Evolutionary conservation across 2,888 invertebrate genomes (phyloP).

Genomic region (Mesorhabditis sp.): DNA sequence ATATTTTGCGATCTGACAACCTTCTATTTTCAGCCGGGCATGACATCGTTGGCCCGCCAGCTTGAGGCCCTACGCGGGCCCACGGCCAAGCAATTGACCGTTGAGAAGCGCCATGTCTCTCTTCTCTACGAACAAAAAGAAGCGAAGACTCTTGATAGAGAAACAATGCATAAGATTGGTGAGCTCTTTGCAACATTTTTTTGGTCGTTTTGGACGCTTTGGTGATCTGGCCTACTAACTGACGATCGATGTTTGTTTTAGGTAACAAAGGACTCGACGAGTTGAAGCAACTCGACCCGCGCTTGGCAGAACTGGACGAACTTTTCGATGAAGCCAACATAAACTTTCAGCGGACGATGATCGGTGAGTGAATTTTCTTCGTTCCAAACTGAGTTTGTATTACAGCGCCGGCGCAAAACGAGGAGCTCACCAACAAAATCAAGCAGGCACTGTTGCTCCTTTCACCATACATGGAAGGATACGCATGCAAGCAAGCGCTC

Average conservation of each 20-base stretch:
- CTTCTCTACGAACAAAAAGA: conserved; percentile 84
- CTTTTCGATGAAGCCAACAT: conserved; percentile 76
- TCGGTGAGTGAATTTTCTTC: conserved; percentile 8
- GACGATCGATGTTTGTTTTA: conserved; percentile 45
- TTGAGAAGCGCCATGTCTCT: conserved; percentile 66
- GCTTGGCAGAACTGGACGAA: conserved; percentile 74
- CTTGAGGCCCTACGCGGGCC: conserved; percentile 60
- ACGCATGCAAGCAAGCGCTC: conserved; percentile 80
- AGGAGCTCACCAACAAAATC: conserved; percentile 73
- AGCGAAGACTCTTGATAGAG: conserved; percentile 79
- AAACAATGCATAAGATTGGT: conserved; percentile 82
- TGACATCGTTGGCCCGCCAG: conserved; percentile 61
- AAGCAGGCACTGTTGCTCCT: conserved; percentile 74
- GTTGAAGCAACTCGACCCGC: conserved; percentile 71
- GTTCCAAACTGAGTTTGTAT: background rate
- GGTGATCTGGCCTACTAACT: background rate
- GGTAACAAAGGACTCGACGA: conserved; percentile 78
- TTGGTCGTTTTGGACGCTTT: too few species aligned
- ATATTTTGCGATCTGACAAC: too few species aligned
- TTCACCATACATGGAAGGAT: conserved; percentile 83
- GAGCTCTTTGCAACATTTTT: conserved; percentile 22
- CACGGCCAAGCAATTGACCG: conserved; percentile 56
- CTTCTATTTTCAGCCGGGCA: conserved; percentile 18
- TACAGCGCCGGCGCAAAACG: conserved; percentile 69
- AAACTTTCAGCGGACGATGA: conserved; percentile 64